phyloP scores from a whole-genome alignment of 2,113 vertebrate genomes.

The Narcine bancroftii region DNA sequence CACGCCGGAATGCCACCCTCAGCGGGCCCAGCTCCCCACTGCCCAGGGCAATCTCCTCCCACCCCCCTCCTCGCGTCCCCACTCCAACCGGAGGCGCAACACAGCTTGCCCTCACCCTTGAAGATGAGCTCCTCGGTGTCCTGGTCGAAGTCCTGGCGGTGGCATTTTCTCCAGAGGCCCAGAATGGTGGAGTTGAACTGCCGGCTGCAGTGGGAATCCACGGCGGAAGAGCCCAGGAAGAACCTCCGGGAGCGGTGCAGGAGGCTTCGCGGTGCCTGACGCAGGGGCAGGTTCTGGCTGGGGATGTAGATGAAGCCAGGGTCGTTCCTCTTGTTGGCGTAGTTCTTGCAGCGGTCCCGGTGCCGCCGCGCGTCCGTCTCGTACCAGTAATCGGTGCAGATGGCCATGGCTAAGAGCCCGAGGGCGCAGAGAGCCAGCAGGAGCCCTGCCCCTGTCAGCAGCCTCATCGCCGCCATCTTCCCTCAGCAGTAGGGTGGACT shows the following conservation, averaged over 20 bases:
- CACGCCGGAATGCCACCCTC: no score
- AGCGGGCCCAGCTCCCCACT: background rate
- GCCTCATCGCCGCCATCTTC: slow-evolving; percentile 80
- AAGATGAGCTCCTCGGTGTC: slow-evolving; percentile 78
- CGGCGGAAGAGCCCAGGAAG: slow-evolving; percentile 55
- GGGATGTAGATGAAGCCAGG: slow-evolving; percentile 80
- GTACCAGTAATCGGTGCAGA: slow-evolving; percentile 84
- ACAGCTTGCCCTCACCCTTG: slow-evolving; percentile 57
- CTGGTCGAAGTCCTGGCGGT: slow-evolving; percentile 75
- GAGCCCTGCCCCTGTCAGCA: slow-evolving; percentile 73
- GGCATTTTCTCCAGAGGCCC: slow-evolving; percentile 78
- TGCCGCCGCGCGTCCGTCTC: slow-evolving; percentile 80
- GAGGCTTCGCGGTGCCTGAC: slow-evolving; percentile 60
- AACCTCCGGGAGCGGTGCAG: slow-evolving; percentile 54
- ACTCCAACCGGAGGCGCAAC: background rate
- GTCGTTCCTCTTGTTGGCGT: slow-evolving; percentile 75
- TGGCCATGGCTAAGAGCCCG: slow-evolving; percentile 72
- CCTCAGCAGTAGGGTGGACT: slow-evolving; percentile 23
- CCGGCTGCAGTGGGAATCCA: slow-evolving; percentile 73
- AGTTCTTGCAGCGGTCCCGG: slow-evolving; percentile 76
- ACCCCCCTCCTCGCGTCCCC: background rate
- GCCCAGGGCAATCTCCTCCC: background rate
- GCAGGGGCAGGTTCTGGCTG: slow-evolving; percentile 75
- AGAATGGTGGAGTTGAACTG: slow-evolving; percentile 80
- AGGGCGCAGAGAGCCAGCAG: slow-evolving; percentile 73